A percentile compares a stretch with the other conserved stretches of the same genome.
These are phyloP conservation scores for Coleophora deauratella DNA, from an alignment of 2,888 invertebrate species.

Conservation along the genomic window DNA sequence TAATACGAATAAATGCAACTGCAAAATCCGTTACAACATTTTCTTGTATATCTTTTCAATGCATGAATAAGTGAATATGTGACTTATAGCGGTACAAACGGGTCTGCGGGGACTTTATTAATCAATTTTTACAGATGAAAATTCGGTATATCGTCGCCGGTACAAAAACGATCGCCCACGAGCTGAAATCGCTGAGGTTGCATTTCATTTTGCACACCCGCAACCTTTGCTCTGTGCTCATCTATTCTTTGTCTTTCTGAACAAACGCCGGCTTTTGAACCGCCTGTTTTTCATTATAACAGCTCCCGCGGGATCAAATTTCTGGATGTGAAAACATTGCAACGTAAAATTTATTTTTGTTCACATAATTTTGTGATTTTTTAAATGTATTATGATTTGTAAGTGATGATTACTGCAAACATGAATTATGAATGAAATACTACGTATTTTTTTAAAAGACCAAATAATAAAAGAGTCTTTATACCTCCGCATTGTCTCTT, in stretches of 20 bases:
- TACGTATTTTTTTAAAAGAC: too few species aligned
- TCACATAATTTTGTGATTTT: too few species aligned
- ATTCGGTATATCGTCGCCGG: constrained; percentile 45
- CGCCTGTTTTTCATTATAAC: constrained; percentile 51
- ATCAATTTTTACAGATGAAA: constrained; percentile 62
- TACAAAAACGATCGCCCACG: constrained; percentile 47
- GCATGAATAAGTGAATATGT: constrained; percentile 41
- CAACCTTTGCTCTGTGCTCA: constrained; percentile 16
- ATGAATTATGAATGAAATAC: too few species aligned
- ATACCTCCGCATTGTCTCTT: too few species aligned
- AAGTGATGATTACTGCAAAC: too few species aligned
- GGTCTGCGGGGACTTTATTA: constrained; percentile 47
- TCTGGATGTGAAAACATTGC: background rate
- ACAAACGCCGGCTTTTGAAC: constrained; percentile 55
- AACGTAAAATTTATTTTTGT: too few species aligned
- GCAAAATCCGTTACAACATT: too few species aligned
- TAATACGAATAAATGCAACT: too few species aligned
- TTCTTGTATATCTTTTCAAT: too few species aligned
- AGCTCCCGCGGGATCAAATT: constrained; percentile 35
- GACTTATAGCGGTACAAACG: constrained; percentile 45
- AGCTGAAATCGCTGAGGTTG: constrained; percentile 46
- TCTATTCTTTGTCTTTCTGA: constrained; percentile 42
- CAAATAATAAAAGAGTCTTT: too few species aligned
- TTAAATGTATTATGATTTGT: too few species aligned
- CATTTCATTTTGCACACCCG: constrained; percentile 45